Evolutionary conservation across 2,888 invertebrate genomes (phyloP).

Genomic region (Tyria jacobaeae): DNA sequence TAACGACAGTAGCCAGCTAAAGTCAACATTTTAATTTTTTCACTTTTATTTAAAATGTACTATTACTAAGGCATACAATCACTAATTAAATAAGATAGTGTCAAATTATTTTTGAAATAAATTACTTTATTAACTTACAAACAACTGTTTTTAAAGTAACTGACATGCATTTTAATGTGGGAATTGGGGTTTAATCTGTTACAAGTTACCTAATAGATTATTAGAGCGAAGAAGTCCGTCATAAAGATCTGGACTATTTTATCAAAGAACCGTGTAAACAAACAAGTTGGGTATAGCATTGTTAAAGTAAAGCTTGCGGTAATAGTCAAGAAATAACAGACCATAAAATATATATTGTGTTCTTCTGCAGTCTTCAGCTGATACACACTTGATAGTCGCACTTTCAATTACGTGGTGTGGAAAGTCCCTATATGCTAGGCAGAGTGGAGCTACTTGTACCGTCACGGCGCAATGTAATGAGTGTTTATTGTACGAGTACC

Average conservation of each 20-base stretch:
- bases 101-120: too few species aligned
- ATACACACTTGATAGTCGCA: neutral
- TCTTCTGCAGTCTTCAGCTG: neutral
- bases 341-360: neutral
- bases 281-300: neutral
- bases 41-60: too few species aligned
- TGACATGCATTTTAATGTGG: too few species aligned
- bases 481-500: slow-evolving; percentile 59
- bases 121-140: too few species aligned
- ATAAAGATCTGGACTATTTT: too few species aligned
- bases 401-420: neutral
- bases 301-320: neutral
- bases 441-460: slow-evolving; percentile 48
- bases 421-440: neutral
- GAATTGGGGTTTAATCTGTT: too few species aligned
- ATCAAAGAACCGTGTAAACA: too few species aligned
- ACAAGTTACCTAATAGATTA: too few species aligned
- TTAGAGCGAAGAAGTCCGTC: too few species aligned
- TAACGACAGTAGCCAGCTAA: neutral
- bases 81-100: too few species aligned
- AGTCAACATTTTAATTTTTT: too few species aligned
- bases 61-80: neutral
- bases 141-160: neutral
- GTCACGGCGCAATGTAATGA: slow-evolving; percentile 53
- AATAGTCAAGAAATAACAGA: too few species aligned